Base-by-base conservation (phyloP, 2,113 vertebrate species). In the Monarcha castaneiventris region DNA sequence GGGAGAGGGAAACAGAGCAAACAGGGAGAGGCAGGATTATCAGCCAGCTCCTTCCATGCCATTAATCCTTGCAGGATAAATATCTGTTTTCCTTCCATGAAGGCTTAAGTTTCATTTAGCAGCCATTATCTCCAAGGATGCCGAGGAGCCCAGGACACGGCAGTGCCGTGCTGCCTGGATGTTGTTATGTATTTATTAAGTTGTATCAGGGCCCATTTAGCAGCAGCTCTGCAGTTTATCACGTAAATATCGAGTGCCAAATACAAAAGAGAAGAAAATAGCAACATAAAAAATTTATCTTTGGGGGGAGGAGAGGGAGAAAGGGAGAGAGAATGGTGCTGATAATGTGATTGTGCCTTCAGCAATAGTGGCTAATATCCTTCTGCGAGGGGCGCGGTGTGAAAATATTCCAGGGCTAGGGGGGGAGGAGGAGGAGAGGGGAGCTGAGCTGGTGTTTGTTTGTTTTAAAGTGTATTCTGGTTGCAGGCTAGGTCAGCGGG, bases 201-300 rank as follows among this genome's bases (percentile, higher is more conserved):
- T 97, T 97, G 90, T 97, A 96, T 89, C 95, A 93, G 93, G 63
- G 87, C 96, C 96, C 95, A 97, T 97, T 97, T 95, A 96, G 95
- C 83, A 96, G 96, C 89, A 94, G 93, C 93, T 93, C 95, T 92
- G 97, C 97, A 95, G 96, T 96, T 96, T 97, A 97, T 97, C 95
- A 97, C 92, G 32, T 96, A 96, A 97, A 97, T 97, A 96, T 94
- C 84, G 90, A 94, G 92, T 96, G 94, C 94, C 97, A 97, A 96
- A 96, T 73, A 96, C 94, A 96, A 96, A 96, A 97, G 90, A 95
- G 92, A 74, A 97, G 96, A 94, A 97, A 98, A 97, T 97, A 97
- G 92, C 95, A 94, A 92, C 96, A 97, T 97, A 96, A 97, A 97
- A 97, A 97, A 97, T 97, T 97, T 95, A 97, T 97, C 96, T 96